Percentiles rank a stretch among this genome's conserved stretches.
Evolutionary conservation across 2,113 vertebrate species (phyloP).

Genomic region (Chiloscyllium plagiosum): DNA sequence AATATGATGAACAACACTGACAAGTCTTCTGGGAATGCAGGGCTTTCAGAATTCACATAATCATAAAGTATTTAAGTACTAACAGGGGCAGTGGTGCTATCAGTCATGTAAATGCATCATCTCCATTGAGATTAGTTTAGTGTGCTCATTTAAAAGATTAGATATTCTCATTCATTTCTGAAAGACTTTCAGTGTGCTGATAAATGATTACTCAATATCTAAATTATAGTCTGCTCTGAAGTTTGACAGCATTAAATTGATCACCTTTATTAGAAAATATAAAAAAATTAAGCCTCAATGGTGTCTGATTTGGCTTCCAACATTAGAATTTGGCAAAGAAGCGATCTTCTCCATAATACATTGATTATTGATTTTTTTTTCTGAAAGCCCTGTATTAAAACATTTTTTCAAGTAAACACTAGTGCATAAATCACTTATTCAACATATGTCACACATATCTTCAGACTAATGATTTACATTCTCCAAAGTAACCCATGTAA

Average conservation of each 20-base stretch:
- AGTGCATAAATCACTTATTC: background rate
- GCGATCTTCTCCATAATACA: background rate
- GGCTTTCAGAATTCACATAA: background rate
- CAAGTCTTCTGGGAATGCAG: background rate
- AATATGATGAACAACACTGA: constrained; percentile 30
- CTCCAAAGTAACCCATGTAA: background rate
- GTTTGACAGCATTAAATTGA: background rate
- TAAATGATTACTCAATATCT: background rate
- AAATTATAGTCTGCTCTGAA: background rate
- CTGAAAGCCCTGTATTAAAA: background rate
- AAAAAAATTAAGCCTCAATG: background rate
- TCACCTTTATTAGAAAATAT: background rate
- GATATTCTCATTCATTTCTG: constrained; percentile 24
- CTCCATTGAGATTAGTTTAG: constrained; percentile 36
- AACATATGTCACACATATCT: background rate
- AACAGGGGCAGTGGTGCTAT: background rate
- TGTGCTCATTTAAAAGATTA: constrained; percentile 26
- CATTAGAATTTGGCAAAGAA: background rate
- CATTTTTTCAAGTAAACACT: background rate
- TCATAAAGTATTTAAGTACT: constrained; percentile 23
- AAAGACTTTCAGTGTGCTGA: background rate
- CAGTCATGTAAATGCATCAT: constrained; percentile 16
- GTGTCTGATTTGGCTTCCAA: background rate
- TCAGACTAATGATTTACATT: background rate
- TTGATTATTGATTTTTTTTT: background rate